phyloP scores from a whole-genome alignment of 2,888 invertebrate species.

The Drepanosiphum platanoidis region DNA sequence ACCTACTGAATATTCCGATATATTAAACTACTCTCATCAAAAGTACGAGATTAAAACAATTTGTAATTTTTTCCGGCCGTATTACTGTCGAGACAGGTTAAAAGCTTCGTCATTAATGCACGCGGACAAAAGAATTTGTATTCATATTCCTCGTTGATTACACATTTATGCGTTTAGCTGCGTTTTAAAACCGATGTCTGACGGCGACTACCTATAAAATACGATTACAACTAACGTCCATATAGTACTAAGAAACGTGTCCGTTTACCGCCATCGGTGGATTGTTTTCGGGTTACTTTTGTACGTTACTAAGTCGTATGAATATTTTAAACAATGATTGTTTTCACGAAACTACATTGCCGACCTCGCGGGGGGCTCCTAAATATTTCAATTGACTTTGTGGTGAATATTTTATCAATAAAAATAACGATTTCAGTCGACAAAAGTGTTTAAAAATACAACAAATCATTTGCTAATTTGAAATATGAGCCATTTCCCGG shows the following conservation, averaged over 20 bases:
- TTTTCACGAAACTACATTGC: not conserved
- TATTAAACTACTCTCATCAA: not conserved
- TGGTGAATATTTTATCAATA: constrained; percentile 44
- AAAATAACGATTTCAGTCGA: constrained; percentile 18
- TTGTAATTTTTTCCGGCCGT: constrained; percentile 14
- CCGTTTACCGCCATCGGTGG: not conserved
- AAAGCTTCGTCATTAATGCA: constrained; percentile 28
- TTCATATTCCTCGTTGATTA: constrained; percentile 13
- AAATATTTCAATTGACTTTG: constrained; percentile 33
- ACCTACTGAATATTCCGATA: constrained; percentile 23
- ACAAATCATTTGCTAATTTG: constrained; percentile 50
- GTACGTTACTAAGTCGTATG: constrained; percentile 28
- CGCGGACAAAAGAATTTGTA: constrained; percentile 35
- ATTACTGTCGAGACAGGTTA: not conserved
- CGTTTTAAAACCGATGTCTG: not conserved
- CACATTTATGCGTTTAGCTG: not conserved
- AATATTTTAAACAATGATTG: constrained; percentile 40
- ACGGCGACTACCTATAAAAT: not conserved
- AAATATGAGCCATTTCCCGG: constrained; percentile 20
- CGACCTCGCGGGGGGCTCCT: not conserved
- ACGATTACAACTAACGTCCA: not conserved
- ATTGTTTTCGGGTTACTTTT: constrained; percentile 15
- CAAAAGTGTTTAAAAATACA: constrained; percentile 1
- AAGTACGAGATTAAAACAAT: constrained; percentile 53
- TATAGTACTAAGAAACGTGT: not conserved